Conservation (phyloP, 2,797 vertebrate genomes). For the Falco novaeseelandiae region DNA sequence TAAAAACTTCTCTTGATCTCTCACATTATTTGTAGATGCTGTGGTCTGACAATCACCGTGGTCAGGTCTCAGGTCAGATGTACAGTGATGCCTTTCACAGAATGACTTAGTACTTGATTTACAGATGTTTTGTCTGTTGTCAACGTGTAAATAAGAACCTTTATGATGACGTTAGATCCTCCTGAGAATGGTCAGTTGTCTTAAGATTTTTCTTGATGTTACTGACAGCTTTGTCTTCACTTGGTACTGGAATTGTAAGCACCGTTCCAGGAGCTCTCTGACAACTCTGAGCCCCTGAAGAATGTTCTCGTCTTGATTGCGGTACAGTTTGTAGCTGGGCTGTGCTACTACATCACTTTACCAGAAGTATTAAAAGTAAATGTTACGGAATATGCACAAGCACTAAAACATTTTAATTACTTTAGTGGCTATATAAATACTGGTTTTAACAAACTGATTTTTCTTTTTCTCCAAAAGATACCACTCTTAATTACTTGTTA, state of each 20-base stretch:
- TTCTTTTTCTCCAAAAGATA: neutral
- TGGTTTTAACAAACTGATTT: neutral
- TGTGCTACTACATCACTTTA: neutral
- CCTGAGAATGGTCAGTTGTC: neutral
- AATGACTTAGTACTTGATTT: neutral
- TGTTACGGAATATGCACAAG: neutral
- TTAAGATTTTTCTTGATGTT: neutral
- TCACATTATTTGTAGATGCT: neutral
- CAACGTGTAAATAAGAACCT: neutral
- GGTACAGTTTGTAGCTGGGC: neutral
- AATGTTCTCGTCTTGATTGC: neutral
- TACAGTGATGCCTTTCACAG: neutral
- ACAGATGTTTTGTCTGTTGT: neutral
- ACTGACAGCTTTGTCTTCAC: neutral
- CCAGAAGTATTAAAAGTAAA: neutral
- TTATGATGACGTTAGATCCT: neutral
- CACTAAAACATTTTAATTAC: neutral
- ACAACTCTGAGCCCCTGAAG: neutral
- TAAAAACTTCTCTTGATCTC: neutral
- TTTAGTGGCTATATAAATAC: neutral
- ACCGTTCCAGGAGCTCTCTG: neutral
- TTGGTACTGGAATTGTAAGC: neutral
- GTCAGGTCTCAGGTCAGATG: neutral
- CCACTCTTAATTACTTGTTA: neutral
- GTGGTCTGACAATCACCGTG: neutral